These are phyloP conservation scores for Myrmecophaga tridactyla DNA, from an alignment of 2,113 vertebrate species.

Conservation along the genomic window DNA sequence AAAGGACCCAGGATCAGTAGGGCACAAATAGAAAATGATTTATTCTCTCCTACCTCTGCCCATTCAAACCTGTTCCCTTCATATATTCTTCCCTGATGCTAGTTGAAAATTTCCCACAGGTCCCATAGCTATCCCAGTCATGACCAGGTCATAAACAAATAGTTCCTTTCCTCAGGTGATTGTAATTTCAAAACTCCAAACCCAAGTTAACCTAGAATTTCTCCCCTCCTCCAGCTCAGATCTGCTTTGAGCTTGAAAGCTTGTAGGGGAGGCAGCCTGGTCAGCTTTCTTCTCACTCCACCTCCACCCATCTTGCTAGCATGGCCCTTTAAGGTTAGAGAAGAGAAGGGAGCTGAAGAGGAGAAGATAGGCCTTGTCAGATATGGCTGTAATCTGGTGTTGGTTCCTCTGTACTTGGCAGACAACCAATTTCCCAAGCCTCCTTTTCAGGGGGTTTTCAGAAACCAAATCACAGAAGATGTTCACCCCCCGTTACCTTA, in stretches of 20 bases:
- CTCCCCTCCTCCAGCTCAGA: not conserved
- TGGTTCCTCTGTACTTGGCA: not conserved
- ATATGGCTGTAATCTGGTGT: not conserved
- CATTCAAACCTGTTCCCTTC: not conserved
- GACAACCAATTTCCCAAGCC: not conserved
- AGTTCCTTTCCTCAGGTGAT: not conserved
- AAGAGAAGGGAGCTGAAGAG: not conserved
- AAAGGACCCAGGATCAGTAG: not conserved
- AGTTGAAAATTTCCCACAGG: not conserved
- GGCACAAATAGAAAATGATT: not conserved
- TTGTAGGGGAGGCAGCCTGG: not conserved
- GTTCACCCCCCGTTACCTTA: not conserved
- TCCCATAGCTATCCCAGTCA: not conserved
- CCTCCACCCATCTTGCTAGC: not conserved
- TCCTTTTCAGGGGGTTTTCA: not conserved
- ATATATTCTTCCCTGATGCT: not conserved
- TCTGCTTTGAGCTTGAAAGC: not conserved
- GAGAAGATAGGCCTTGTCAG: not conserved
- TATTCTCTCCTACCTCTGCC: not conserved
- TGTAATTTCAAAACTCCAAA: slow-evolving; percentile 5
- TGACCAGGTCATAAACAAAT: slow-evolving; percentile 12
- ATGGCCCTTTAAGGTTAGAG: too few relatives aligned
- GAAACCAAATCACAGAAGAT: not conserved
- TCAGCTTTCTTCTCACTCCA: not conserved
- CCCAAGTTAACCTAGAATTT: not conserved